These are phyloP conservation scores for Porites lutea DNA, from an alignment of 64 coral and sea anemone genomes.

Conservation along the genomic window DNA sequence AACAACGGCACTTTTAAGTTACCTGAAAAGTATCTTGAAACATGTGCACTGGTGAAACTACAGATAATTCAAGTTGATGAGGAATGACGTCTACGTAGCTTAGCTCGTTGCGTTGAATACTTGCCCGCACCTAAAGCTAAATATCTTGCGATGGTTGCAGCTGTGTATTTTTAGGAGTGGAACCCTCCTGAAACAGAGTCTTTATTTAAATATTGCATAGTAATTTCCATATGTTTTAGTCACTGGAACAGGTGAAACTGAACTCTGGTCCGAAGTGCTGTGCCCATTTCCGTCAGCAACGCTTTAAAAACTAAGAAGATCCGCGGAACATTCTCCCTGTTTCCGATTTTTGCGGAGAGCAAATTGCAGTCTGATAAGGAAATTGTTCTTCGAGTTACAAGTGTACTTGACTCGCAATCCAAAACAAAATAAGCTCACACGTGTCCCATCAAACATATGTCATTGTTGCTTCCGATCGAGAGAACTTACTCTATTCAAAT, in stretches of 20 bases:
- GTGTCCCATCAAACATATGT: conserved; percentile 34
- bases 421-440: conserved; percentile 41
- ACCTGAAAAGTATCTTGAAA: conserved; percentile 49
- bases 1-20: conserved; percentile 7
- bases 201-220: conserved; percentile 64
- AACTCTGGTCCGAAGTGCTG: background rate
- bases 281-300: background rate
- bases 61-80: background rate
- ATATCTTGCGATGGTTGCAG: conserved; percentile 31
- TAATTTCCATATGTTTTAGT: conserved; percentile 53
- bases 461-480: conserved; percentile 38
- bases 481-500: conserved; percentile 36
- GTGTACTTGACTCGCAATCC: conserved; percentile 38
- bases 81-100: background rate
- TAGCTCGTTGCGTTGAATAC: conserved; percentile 31
- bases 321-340: background rate
- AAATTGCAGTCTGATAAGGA: conserved; percentile 50
- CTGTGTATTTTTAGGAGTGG: conserved; percentile 47
- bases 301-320: background rate
- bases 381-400: conserved; percentile 42
- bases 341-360: conserved; percentile 30
- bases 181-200: conserved; percentile 49
- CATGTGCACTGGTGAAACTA: conserved; percentile 10
- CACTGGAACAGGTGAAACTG: conserved; percentile 25
- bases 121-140: conserved; percentile 13